Evolutionary conservation across 2,113 vertebrate genomes (phyloP).

Genomic region (Nerophis ophidion): DNA sequence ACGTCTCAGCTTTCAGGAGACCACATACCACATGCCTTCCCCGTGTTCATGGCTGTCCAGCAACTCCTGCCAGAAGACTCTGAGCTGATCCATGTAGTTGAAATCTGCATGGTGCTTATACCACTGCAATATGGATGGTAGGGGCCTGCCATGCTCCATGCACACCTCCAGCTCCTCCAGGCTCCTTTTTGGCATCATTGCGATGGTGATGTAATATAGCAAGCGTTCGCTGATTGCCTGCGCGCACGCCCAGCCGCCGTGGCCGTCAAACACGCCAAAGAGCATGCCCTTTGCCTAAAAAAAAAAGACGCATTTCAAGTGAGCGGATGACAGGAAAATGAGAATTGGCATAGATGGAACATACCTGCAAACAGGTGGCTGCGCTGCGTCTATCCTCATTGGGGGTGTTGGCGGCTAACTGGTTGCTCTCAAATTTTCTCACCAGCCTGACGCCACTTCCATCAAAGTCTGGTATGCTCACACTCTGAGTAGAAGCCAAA

Average conservation of each 20-base stretch:
- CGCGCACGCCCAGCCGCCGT: constrained; percentile 85
- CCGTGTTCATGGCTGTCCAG: constrained; percentile 77
- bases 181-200: constrained; percentile 80
- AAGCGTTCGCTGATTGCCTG: constrained; percentile 89
- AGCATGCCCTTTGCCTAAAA: constrained; percentile 81
- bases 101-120: constrained; percentile 80
- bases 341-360: background rate
- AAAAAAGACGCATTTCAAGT: background rate
- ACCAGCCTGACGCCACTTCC: constrained; percentile 71
- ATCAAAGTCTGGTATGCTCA: constrained; percentile 70
- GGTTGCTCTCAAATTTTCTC: constrained; percentile 87
- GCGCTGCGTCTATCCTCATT: constrained; percentile 85
- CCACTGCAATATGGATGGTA: constrained; percentile 85
- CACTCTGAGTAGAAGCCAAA: constrained; percentile 37
- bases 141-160: constrained; percentile 76
- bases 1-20: background rate
- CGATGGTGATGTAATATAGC: constrained; percentile 83
- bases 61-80: constrained; percentile 93
- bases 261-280: constrained; percentile 92
- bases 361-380: constrained; percentile 78
- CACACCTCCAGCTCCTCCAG: constrained; percentile 84
- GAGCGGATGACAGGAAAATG: accelerated
- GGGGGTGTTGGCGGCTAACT: constrained; percentile 84
- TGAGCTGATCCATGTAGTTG: constrained; percentile 81
- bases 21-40: constrained; percentile 58